phyloP scores from a whole-genome alignment of 2,113 vertebrate genomes.

The Notothenia coriiceps region DNA sequence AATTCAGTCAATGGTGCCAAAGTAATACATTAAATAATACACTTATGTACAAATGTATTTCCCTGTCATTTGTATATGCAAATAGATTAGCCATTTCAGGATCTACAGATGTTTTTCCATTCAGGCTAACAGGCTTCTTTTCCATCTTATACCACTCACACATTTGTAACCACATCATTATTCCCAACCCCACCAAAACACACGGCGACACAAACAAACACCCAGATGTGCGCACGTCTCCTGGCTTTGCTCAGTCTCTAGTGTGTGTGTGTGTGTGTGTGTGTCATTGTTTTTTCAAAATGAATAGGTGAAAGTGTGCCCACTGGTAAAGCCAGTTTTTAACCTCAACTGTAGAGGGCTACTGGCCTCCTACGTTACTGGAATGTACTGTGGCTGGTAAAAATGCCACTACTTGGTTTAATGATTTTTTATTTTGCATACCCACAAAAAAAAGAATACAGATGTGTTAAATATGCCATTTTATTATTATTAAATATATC shows the following conservation, averaged over 20 bases:
- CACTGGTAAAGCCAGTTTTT: background rate
- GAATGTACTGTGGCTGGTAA: too few relatives aligned
- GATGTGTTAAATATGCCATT: too few relatives aligned
- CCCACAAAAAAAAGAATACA: too few relatives aligned
- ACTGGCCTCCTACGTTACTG: too few relatives aligned
- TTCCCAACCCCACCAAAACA: conserved; percentile 1
- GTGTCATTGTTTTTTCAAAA: too few relatives aligned
- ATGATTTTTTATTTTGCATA: too few relatives aligned
- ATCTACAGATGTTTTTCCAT: conserved; percentile 19
- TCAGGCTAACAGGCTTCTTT: conserved; percentile 38
- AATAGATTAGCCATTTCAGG: background rate
- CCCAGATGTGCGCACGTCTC: background rate
- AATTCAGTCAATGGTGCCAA: too few relatives aligned
- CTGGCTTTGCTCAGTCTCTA: conserved; percentile 9
- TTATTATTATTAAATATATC: too few relatives aligned
- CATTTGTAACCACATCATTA: conserved; percentile 19
- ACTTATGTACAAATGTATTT: background rate
- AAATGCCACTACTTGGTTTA: too few relatives aligned
- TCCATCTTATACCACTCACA: conserved; percentile 9
- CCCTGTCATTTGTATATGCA: too few relatives aligned
- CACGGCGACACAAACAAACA: background rate
- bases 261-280: conserved; percentile 9
- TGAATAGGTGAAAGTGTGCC: background rate
- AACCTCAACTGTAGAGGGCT: background rate
- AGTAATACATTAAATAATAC: too few relatives aligned